Conservation (phyloP, 2,888 invertebrate genomes). For the Atherix ibis region DNA sequence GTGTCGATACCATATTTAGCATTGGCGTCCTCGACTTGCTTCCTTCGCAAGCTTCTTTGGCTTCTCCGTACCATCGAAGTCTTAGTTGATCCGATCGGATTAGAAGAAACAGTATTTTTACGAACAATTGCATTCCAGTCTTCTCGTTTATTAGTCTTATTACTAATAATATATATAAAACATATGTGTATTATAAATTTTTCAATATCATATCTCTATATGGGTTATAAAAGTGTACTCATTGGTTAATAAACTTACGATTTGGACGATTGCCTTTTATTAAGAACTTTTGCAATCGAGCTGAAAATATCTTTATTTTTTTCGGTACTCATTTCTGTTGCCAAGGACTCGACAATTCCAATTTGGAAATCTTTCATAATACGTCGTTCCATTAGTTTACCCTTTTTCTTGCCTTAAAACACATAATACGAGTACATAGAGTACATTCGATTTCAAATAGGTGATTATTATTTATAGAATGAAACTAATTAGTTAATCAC, state of each 20-base stretch:
- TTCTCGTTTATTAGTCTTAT: conserved; percentile 31
- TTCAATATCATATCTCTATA: no score
- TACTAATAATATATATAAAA: neutral
- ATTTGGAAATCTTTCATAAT: conserved; percentile 83
- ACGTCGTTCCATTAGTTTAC: conserved; percentile 71
- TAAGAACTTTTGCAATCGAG: conserved; percentile 68
- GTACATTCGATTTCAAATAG: no score
- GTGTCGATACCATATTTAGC: conserved; percentile 49
- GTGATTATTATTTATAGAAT: no score
- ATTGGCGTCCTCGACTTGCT: conserved; percentile 50
- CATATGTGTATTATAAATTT: no score
- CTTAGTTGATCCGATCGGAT: conserved; percentile 65
- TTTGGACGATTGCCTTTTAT: conserved; percentile 25
- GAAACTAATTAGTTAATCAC: conserved; percentile 8
- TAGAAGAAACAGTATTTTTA: conserved; percentile 46
- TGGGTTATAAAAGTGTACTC: no score
- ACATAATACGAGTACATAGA: no score
- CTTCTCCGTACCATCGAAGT: conserved; percentile 48
- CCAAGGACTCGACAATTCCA: conserved; percentile 69
- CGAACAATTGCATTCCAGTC: conserved; percentile 78
- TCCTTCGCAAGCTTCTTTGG: conserved; percentile 54
- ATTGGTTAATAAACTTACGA: no score
- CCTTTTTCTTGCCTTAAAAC: conserved; percentile 54
- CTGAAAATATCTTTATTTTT: conserved; percentile 66
- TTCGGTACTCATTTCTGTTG: conserved; percentile 49